Evolutionary conservation across 1,140 invertebrate genomes (phyloP).

Genomic region (Conus betulinus): DNA sequence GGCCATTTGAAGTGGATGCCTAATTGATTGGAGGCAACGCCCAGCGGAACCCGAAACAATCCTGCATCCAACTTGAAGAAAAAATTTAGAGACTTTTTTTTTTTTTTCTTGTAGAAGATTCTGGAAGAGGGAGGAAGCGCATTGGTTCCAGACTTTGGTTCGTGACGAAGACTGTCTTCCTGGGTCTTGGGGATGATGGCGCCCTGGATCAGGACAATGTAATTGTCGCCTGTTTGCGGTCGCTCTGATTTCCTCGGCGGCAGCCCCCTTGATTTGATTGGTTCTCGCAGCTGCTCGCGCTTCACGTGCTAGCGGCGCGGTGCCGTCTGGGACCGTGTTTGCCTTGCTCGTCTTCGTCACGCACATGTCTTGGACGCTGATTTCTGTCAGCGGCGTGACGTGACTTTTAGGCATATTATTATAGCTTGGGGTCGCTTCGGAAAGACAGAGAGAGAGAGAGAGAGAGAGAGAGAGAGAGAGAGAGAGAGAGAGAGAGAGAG

Average conservation of each 20-base stretch:
- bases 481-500: too few species aligned
- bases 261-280: slow-evolving; percentile 21
- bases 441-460: too few species aligned
- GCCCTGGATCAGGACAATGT: not conserved
- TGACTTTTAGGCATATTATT: not conserved
- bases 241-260: not conserved
- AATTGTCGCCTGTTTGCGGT: slow-evolving; percentile 28
- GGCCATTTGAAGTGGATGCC: too few species aligned
- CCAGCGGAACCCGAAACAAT: too few species aligned
- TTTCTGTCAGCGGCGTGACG: not conserved
- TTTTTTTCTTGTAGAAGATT: too few species aligned
- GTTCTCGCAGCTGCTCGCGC: not conserved
- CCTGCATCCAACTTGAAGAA: too few species aligned
- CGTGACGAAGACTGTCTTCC: not conserved
- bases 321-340: not conserved
- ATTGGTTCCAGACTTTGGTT: not conserved
- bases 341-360: not conserved
- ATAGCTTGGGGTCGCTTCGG: too few species aligned
- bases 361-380: not conserved
- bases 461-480: too few species aligned
- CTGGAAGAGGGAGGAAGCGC: too few species aligned
- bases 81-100: too few species aligned
- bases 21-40: too few species aligned
- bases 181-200: not conserved
- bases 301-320: not conserved